phyloP scores from a whole-genome alignment of 1,140 invertebrate species.

The Neuroterus valhalla region DNA sequence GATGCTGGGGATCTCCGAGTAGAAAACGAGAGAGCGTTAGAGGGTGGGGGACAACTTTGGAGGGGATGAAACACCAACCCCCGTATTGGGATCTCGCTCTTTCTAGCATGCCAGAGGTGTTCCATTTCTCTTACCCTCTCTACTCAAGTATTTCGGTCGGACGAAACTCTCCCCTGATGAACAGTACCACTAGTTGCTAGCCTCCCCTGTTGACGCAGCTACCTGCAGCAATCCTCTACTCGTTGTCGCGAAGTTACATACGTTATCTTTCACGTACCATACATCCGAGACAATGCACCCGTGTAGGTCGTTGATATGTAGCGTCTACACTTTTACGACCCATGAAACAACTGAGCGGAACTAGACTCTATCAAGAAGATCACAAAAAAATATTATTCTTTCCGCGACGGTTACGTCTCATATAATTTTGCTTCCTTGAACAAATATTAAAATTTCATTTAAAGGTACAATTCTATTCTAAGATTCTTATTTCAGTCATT shows the following conservation, averaged over 20 bases:
- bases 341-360: constrained; percentile 5
- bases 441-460: too few relatives aligned
- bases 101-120: constrained; percentile 11
- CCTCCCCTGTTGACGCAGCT: constrained; percentile 45
- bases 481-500: too few relatives aligned
- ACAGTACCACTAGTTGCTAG: constrained; percentile 62
- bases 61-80: constrained; percentile 42
- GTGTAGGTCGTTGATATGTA: constrained; percentile 32
- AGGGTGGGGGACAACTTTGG: constrained; percentile 48
- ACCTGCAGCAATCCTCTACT: constrained; percentile 4
- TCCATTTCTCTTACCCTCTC: constrained; percentile 13
- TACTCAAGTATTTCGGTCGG: constrained; percentile 24
- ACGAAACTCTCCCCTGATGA: constrained; percentile 40
- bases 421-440: too few relatives aligned
- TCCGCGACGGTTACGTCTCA: too few relatives aligned
- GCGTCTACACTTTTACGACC: constrained; percentile 12
- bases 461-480: too few relatives aligned
- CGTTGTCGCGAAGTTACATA: constrained; percentile 30
- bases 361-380: neutral
- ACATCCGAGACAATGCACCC: constrained; percentile 34
- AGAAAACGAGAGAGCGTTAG: constrained; percentile 48
- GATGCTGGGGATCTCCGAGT: constrained; percentile 68
- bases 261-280: constrained; percentile 35
- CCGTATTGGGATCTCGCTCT: constrained; percentile 30
- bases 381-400: neutral